These are phyloP conservation scores for Ctenomys sociabilis DNA, from an alignment of 2,113 vertebrate species.

Conservation along the genomic window DNA sequence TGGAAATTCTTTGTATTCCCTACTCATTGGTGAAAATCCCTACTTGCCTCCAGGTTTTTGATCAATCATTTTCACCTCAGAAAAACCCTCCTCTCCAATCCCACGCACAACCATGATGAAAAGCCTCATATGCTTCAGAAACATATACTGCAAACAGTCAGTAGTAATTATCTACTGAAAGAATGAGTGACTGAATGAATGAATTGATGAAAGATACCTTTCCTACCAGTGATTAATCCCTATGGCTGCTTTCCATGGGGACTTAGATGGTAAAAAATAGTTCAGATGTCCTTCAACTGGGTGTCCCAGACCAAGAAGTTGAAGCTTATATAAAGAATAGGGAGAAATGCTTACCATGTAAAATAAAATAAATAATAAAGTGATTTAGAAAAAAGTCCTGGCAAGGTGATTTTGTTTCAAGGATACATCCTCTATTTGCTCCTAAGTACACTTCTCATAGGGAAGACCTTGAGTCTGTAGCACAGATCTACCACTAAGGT, in stretches of 20 bases:
- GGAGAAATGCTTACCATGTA: background rate
- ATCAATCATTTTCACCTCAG: background rate
- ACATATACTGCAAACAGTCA: background rate
- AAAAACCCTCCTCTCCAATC: background rate
- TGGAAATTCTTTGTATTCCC: background rate
- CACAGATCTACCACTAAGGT: background rate
- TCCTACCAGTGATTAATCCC: background rate
- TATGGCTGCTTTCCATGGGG: background rate
- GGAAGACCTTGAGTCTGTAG: background rate
- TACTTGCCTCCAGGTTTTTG: background rate
- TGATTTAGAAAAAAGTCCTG: background rate
- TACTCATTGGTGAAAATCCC: background rate
- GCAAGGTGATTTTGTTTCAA: background rate
- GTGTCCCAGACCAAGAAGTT: background rate
- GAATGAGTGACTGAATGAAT: background rate
- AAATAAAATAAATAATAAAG: conserved; percentile 34
- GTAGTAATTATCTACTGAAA: background rate
- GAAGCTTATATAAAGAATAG: background rate
- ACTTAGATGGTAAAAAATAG: background rate
- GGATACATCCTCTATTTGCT: background rate
- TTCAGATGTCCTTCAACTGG: background rate
- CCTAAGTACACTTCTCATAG: background rate
- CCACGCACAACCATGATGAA: background rate
- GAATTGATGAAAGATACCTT: background rate
- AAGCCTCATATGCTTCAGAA: background rate